Evolutionary conservation across 2,888 invertebrate species (phyloP), one percentile per base, ranked within the genome.

Genomic region (Macrosoma leucophasiata): DNA sequence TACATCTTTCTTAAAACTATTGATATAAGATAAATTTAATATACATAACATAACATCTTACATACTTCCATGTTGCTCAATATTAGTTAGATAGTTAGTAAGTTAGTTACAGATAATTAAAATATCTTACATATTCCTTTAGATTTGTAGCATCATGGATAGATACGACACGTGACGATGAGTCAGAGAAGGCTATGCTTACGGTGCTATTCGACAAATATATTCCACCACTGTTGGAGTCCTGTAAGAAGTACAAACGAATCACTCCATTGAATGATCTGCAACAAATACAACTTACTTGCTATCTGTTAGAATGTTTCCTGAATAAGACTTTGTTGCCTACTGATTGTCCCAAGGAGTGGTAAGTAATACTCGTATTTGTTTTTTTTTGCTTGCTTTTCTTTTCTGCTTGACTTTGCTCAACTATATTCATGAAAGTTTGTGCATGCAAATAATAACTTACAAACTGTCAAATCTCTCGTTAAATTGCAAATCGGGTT

Each of bases 191-290:
- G 52, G 91, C 95, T 1, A 91, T 92, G 67, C 78, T 97, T 33
- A 90, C 91, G 21, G 90, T 96, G 9, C 86, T 97, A 31, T 97
- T 97, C 62, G 97, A 97, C 62, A 97, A 96, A 64, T 97, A 97
- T 63, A 90, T 97, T 21, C 96, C 96, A 0, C 82, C 91, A 0
- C 86, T 95, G 41, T 74, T 97, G 33, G 97, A 97, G 39, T 88
- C 88, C 0, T 89, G 91, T 45, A 86, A 85, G 31, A 90, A 89
- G 55, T 91, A 96, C 62, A 97, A 96, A 70, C 93, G 92, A 55
- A 93, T 97, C 32, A 96, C 96, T 0, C 96, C 96, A 0, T 89
- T 97, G 11, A 92, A 93, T 0, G 97, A 97, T 61, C 90, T 97
- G 48, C 92, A 94, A 33, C 95, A 96, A 61, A 87, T 98, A 29